phyloP scores from a whole-genome alignment of 2,888 invertebrate genomes.

The Rotaria macrura region DNA sequence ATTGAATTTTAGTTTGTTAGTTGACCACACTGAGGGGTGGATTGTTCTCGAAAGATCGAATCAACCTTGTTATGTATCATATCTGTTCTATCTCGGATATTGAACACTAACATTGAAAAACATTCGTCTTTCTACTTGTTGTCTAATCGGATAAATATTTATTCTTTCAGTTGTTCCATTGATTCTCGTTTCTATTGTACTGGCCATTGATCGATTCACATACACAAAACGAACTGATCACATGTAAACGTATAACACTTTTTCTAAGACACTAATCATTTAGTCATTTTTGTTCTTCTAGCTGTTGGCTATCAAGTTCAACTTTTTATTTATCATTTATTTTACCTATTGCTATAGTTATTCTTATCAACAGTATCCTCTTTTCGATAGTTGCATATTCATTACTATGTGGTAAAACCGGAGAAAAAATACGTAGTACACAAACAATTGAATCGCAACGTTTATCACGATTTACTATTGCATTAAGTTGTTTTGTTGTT shows the following conservation, averaged over 20 bases:
- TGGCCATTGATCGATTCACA: conserved; percentile 38
- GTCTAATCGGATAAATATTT: too few species aligned
- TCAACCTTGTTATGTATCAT: too few species aligned
- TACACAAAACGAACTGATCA: conserved; percentile 38
- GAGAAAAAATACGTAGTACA: conserved; percentile 51
- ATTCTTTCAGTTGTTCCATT: conserved; percentile 40
- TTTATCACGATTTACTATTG: conserved; percentile 44
- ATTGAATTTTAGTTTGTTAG: too few species aligned
- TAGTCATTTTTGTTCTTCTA: conserved; percentile 33
- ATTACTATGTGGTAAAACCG: conserved; percentile 38
- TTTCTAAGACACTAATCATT: too few species aligned
- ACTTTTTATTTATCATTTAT: conserved; percentile 44
- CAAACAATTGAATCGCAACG: conserved; percentile 48
- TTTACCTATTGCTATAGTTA: conserved; percentile 42
- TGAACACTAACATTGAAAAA: too few species aligned
- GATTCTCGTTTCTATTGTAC: conserved; percentile 39
- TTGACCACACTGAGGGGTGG: too few species aligned
- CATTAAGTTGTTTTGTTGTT: conserved; percentile 44
- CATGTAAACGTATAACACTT: conserved; percentile 38
- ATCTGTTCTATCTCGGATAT: too few species aligned
- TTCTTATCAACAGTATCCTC: conserved; percentile 40
- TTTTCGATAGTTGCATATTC: conserved; percentile 41
- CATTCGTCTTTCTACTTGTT: too few species aligned
- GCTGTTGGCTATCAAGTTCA: conserved; percentile 44
- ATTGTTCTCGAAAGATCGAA: too few species aligned